These are phyloP conservation scores for Heterodera carotae DNA, from an alignment of 1,140 invertebrate genomes.

Conservation along the genomic window DNA sequence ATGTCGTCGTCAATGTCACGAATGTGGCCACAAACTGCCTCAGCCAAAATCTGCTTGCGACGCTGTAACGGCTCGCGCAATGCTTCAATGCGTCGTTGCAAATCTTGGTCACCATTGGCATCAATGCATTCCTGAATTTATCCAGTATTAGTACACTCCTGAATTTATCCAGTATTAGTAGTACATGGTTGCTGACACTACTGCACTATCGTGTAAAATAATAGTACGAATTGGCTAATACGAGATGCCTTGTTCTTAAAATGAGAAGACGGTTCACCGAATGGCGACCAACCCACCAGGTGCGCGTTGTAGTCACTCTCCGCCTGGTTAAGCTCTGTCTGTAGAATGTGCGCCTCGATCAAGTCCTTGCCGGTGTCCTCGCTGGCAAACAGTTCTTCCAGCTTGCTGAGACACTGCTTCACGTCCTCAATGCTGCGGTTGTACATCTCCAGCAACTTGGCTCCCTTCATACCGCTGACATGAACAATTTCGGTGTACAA, in stretches of 20 bases:
- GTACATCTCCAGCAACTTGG: slow-evolving; percentile 89
- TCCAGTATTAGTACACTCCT: no score
- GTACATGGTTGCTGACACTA: no score
- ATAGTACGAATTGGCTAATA: no score
- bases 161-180: no score
- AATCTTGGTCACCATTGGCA: slow-evolving; percentile 77
- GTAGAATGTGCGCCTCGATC: slow-evolving; percentile 90
- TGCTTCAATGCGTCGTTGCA: slow-evolving; percentile 70
- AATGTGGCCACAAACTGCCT: slow-evolving; percentile 91
- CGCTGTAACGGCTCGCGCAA: slow-evolving; percentile 83
- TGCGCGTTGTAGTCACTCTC: slow-evolving; percentile 75
- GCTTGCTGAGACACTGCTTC: slow-evolving; percentile 93
- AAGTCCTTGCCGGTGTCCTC: slow-evolving; percentile 97
- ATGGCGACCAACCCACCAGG: slow-evolving; percentile 28
- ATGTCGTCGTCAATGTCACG: slow-evolving; percentile 97
- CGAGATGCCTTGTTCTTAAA: no score
- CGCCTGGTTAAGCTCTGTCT: slow-evolving; percentile 94
- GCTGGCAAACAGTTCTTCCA: slow-evolving; percentile 85
- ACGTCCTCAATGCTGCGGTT: slow-evolving; percentile 96
- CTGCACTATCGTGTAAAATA: no score
- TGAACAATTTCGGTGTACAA: slow-evolving; percentile 87
- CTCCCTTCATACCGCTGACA: slow-evolving; percentile 89
- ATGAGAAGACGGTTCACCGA: no score
- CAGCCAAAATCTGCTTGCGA: slow-evolving; percentile 80
- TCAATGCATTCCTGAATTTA: slow-evolving; percentile 80